Percentiles rank a stretch among this genome's conserved stretches.
phyloP scores from a whole-genome alignment of 2,888 invertebrate genomes.

The Coenonympha glycerion region DNA sequence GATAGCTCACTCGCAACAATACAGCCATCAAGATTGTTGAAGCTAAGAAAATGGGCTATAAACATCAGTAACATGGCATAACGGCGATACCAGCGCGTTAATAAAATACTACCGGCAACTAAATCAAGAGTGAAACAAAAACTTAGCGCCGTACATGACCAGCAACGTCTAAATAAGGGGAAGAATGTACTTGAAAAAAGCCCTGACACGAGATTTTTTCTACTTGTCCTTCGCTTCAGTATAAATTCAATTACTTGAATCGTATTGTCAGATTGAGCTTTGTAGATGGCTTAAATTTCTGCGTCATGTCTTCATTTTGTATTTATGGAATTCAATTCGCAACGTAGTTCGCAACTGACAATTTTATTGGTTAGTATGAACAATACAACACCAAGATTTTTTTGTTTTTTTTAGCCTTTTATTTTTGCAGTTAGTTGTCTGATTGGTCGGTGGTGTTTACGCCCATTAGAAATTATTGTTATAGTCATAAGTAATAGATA shows the following conservation, averaged over 20 bases:
- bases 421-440: no score
- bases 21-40: constrained; percentile 16
- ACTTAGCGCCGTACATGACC: constrained; percentile 24
- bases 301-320: neutral
- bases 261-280: neutral
- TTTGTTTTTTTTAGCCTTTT: no score
- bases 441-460: no score
- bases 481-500: no score
- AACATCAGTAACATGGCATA: constrained; percentile 27
- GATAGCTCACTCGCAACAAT: constrained; percentile 17
- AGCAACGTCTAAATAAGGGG: constrained; percentile 32
- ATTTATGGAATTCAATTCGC: constrained; percentile 1
- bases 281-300: neutral
- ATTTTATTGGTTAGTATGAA: neutral
- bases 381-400: no score
- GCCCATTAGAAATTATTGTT: no score
- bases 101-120: constrained; percentile 33
- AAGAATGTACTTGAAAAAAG: constrained; percentile 27
- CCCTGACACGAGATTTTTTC: neutral
- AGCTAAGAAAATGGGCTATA: constrained; percentile 18
- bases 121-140: constrained; percentile 34
- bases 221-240: constrained; percentile 14
- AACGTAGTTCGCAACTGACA: neutral
- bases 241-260: constrained; percentile 14
- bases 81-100: constrained; percentile 29